Percentiles rank a stretch among this genome's conserved stretches.
phyloP scores from a whole-genome alignment of 2,113 vertebrate species.

The Mormyrus iriodes region DNA sequence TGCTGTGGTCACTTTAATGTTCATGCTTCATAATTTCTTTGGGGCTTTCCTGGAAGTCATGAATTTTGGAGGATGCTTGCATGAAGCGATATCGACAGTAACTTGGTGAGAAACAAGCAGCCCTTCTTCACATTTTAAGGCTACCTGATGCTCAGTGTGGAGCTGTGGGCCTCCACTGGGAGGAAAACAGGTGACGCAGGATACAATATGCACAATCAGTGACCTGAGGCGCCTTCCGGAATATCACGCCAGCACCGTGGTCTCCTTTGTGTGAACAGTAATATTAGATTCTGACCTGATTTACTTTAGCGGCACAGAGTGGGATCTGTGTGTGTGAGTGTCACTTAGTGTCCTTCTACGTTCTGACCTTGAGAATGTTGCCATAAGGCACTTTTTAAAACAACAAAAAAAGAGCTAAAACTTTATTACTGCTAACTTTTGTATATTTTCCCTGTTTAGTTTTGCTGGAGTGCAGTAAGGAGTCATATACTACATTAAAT shows the following conservation, averaged over 20 bases:
- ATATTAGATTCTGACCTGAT: conserved; percentile 3
- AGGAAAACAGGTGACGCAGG: neutral
- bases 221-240: neutral
- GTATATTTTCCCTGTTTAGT: neutral
- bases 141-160: neutral
- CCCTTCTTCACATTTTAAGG: neutral
- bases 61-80: neutral
- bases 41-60: neutral
- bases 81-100: neutral
- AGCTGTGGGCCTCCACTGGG: neutral
- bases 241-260: neutral
- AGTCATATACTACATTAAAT: neutral
- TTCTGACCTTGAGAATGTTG: neutral
- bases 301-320: conserved; percentile 4
- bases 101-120: neutral
- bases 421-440: neutral
- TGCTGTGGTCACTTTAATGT: neutral
- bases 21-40: neutral
- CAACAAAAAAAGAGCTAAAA: neutral
- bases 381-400: neutral
- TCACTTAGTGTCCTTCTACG: neutral
- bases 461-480: neutral
- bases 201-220: neutral
- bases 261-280: conserved; percentile 11
- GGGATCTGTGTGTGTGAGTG: neutral